phyloP scores from a whole-genome alignment of 2,797 vertebrate genomes.

The Acipenser oxyrinchus region DNA sequence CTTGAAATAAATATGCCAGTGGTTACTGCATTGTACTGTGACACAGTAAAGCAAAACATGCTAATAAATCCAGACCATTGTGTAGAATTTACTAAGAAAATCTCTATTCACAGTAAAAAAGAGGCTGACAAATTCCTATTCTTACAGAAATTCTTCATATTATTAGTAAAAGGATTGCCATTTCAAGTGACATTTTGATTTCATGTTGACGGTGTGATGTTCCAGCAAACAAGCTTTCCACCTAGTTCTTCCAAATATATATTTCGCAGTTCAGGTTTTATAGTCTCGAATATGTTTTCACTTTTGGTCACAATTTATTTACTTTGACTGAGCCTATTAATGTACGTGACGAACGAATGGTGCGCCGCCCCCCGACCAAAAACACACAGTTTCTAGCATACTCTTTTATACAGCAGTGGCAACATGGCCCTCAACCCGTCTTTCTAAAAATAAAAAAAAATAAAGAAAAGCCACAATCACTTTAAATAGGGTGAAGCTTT shows the following conservation, averaged over 20 bases:
- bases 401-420: not conserved
- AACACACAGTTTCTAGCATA: not conserved
- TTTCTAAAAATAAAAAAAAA: not conserved
- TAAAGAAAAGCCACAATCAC: constrained; percentile 2
- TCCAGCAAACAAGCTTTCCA: not conserved
- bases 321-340: not conserved
- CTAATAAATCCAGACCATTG: too few species aligned
- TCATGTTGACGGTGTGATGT: not conserved
- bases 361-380: not conserved
- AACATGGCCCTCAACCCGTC: constrained; percentile 1
- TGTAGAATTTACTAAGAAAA: too few species aligned
- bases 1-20: too few species aligned
- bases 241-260: not conserved
- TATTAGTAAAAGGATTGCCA: too few species aligned
- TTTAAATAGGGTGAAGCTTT: constrained; percentile 14
- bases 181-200: not conserved
- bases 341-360: not conserved
- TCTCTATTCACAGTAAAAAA: too few species aligned
- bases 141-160: too few species aligned
- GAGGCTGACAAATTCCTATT: too few species aligned
- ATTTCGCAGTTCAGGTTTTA: not conserved
- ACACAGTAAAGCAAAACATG: too few species aligned
- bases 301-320: not conserved
- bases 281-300: not conserved
- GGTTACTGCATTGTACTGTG: too few species aligned